phyloP scores from a whole-genome alignment of 2,888 invertebrate genomes.

The Trachelus iudaicus region DNA sequence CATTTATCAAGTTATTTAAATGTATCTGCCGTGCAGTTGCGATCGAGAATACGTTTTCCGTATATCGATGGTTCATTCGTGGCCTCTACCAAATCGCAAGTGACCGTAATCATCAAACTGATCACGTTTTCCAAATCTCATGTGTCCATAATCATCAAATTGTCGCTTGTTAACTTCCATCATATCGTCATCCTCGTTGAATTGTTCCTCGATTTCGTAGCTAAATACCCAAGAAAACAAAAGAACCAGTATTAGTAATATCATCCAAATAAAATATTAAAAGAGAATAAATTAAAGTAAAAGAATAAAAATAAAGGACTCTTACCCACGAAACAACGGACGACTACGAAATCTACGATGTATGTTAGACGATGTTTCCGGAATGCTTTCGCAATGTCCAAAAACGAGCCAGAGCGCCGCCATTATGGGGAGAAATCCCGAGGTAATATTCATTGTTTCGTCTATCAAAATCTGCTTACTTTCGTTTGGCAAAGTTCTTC shows the following conservation, averaged over 20 bases:
- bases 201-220: conserved; percentile 38
- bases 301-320: neutral
- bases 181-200: conserved; percentile 66
- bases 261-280: neutral
- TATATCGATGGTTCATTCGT: conserved; percentile 27
- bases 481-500: neutral
- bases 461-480: neutral
- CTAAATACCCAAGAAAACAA: conserved; percentile 12
- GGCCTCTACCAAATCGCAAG: conserved; percentile 75
- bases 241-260: neutral
- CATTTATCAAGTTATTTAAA: neutral
- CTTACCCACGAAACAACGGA: conserved; percentile 35
- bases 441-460: conserved; percentile 31
- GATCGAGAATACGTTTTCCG: neutral
- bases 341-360: conserved; percentile 35
- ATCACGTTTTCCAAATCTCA: conserved; percentile 74
- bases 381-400: conserved; percentile 35
- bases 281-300: neutral
- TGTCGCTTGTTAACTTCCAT: conserved; percentile 67
- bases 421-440: conserved; percentile 34
- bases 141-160: conserved; percentile 73
- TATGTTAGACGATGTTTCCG: conserved; percentile 31
- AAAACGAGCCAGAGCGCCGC: conserved; percentile 34
- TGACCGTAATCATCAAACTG: conserved; percentile 82
- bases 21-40: neutral